Conservation (phyloP, 2,888 invertebrate genomes). For the Corythucha ciliata region DNA sequence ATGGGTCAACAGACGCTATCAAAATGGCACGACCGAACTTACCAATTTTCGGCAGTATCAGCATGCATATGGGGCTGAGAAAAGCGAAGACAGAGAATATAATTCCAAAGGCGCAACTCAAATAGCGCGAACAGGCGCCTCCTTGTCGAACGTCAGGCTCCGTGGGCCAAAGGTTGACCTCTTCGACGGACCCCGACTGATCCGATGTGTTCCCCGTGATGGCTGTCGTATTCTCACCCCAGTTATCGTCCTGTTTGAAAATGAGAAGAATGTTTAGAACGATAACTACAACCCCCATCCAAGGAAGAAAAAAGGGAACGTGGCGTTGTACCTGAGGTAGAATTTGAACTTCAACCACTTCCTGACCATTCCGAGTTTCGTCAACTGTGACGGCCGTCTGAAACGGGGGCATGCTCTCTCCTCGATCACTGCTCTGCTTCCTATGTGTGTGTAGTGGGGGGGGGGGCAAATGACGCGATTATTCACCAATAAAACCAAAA, state of each 20-base stretch:
- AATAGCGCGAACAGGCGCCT: conserved; percentile 69
- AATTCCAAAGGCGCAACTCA: conserved; percentile 70
- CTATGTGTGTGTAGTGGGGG: not conserved
- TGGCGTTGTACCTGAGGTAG: conserved; percentile 50
- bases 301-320: not conserved
- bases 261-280: conserved; percentile 4
- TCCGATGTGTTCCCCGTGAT: conserved; percentile 95
- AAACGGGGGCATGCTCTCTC: conserved; percentile 67
- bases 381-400: conserved; percentile 76
- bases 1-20: not conserved
- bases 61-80: conserved; percentile 89
- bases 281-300: not conserved
- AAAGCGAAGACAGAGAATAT: conserved; percentile 74
- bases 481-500: not conserved
- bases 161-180: conserved; percentile 67
- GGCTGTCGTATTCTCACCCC: conserved; percentile 98
- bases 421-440: conserved; percentile 20
- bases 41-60: conserved; percentile 79
- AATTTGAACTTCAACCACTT: conserved; percentile 92
- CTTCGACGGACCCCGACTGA: conserved; percentile 88
- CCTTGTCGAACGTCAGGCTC: conserved; percentile 65
- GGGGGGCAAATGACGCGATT: too few species aligned
- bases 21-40: not conserved
- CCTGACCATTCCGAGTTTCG: conserved; percentile 72
- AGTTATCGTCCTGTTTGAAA: conserved; percentile 77